Conservation (phyloP, 1,140 invertebrate species). For the Aethina tumida region DNA sequence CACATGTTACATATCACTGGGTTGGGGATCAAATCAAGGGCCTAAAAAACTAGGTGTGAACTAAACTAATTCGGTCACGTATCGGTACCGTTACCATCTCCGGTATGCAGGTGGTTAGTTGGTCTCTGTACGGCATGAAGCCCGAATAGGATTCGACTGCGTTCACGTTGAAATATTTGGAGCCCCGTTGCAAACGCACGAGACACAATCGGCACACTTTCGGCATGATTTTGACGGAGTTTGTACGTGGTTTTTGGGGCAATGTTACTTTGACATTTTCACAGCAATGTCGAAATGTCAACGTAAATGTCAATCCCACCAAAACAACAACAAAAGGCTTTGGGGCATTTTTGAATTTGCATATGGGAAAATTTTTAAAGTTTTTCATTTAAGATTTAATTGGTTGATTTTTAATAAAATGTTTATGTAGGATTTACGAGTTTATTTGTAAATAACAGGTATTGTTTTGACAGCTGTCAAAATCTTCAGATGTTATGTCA, state of each 20-base stretch:
- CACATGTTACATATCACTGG: constrained; percentile 24
- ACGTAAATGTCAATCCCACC: constrained; percentile 23
- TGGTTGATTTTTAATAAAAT: too few species aligned
- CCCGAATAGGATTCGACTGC: constrained; percentile 23
- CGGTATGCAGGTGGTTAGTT: constrained; percentile 24
- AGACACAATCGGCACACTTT: constrained; percentile 27
- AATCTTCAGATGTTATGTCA: too few species aligned
- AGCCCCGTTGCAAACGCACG: constrained; percentile 16
- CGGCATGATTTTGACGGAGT: constrained; percentile 16
- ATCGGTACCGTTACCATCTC: constrained; percentile 20
- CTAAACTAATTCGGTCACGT: neutral
- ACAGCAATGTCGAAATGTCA: constrained; percentile 20
- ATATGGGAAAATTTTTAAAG: too few species aligned
- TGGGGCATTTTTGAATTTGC: too few species aligned
- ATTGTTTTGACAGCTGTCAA: too few species aligned
- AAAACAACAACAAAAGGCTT: too few species aligned
- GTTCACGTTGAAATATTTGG: constrained; percentile 25
- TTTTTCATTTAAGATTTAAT: too few species aligned
- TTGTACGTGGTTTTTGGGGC: constrained; percentile 6
- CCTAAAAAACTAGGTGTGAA: constrained; percentile 13
- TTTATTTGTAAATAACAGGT: too few species aligned
- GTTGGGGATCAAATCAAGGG: constrained; percentile 24
- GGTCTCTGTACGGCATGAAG: constrained; percentile 25
- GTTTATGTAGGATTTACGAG: too few species aligned
- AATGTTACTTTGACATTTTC: constrained; percentile 24